phyloP scores from a whole-genome alignment of 2,797 vertebrate genomes.

The Babyrousa celebensis region DNA sequence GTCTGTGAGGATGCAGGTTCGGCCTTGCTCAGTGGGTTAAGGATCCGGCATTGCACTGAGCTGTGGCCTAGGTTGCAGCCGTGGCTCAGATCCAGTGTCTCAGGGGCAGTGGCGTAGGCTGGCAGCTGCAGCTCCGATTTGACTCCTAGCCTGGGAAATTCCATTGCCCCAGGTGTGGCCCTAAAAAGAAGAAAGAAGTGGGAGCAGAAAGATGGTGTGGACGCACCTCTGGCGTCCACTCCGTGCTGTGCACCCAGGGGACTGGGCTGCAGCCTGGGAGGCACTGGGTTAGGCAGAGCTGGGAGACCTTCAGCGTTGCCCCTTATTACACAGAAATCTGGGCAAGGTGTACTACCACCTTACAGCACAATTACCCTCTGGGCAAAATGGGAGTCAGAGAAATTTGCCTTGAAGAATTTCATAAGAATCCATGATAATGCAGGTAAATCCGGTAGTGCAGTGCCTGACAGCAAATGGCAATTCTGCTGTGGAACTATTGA shows the following conservation, averaged over 20 bases:
- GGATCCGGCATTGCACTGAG: too few species aligned
- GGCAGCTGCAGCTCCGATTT: too few species aligned
- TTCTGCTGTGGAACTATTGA: neutral
- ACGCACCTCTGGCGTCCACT: neutral
- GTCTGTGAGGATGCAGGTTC: too few species aligned
- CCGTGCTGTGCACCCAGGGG: neutral
- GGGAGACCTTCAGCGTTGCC: neutral
- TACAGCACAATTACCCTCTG: neutral
- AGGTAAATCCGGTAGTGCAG: rapidly evolving
- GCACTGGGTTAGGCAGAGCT: neutral
- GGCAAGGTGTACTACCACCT: too few species aligned
- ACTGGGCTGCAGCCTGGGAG: neutral
- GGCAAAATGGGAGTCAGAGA: neutral
- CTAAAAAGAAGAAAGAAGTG: too few species aligned
- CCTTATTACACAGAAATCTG: neutral
- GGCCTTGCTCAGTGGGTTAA: too few species aligned
- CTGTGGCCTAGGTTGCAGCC: too few species aligned
- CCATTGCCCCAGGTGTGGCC: too few species aligned
- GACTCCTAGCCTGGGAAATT: too few species aligned
- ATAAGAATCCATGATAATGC: neutral
- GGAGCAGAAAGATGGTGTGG: neutral
- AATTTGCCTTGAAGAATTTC: neutral
- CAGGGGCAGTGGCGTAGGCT: too few species aligned
- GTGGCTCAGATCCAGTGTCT: too few species aligned
- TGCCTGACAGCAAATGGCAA: neutral